Conservation (phyloP, 1,140 invertebrate species). For the Cephus cinctus region DNA sequence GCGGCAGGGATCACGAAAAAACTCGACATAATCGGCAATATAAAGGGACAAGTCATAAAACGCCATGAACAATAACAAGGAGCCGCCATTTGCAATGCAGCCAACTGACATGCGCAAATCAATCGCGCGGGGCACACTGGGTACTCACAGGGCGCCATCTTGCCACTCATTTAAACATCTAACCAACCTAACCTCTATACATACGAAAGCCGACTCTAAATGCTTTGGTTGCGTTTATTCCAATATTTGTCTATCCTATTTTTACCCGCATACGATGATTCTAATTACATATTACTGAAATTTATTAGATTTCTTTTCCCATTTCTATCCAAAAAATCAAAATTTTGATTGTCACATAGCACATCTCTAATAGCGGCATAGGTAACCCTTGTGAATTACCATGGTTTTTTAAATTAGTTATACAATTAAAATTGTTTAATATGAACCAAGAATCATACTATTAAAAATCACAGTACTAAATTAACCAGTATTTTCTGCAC, state of each 20-base stretch:
- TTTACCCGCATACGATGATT: background rate
- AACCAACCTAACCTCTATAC: slow-evolving; percentile 5
- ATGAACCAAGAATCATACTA: too few species aligned
- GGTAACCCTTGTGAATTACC: too few species aligned
- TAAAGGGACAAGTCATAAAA: slow-evolving; percentile 65
- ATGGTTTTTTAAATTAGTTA: too few species aligned
- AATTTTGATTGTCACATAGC: too few species aligned
- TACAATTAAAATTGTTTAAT: too few species aligned
- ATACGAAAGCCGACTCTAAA: too few species aligned
- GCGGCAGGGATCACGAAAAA: slow-evolving; percentile 46
- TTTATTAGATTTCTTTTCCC: background rate
- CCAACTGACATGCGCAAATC: slow-evolving; percentile 66
- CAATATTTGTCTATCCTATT: slow-evolving; percentile 19
- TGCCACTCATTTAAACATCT: slow-evolving; percentile 31
- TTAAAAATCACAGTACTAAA: too few species aligned
- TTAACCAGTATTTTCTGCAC: too few species aligned
- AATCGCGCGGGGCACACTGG: slow-evolving; percentile 56
- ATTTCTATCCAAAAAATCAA: slow-evolving; percentile 2
- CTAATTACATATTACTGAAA: background rate
- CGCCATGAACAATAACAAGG: slow-evolving; percentile 75
- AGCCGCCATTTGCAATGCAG: slow-evolving; percentile 74
- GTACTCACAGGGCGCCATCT: slow-evolving; percentile 42
- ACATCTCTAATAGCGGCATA: too few species aligned
- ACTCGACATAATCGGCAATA: slow-evolving; percentile 61
- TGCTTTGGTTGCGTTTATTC: too few species aligned